Evolutionary conservation across 2,797 vertebrate genomes (phyloP).

Genomic region (Pachyuromys duprasi): DNA sequence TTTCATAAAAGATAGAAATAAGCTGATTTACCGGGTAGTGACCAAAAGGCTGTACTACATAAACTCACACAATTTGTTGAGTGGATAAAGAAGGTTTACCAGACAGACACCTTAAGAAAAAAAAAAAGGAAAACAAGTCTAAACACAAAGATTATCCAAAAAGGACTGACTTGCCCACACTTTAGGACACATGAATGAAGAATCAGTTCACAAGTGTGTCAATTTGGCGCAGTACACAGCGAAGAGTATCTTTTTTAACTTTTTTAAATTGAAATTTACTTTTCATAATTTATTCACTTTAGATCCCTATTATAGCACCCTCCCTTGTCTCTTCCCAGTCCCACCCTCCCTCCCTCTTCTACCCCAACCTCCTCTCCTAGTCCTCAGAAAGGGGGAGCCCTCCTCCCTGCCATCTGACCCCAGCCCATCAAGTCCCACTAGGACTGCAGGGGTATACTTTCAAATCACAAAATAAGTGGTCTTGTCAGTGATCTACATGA

Average conservation of each 20-base stretch:
- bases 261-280: too few species aligned
- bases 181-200: not conserved
- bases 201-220: constrained; percentile 3
- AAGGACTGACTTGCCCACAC: not conserved
- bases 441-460: too few species aligned
- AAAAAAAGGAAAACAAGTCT: not conserved
- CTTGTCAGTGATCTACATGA: not conserved
- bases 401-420: too few species aligned
- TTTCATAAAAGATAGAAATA: not conserved
- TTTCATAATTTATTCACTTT: too few species aligned
- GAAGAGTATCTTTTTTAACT: not conserved
- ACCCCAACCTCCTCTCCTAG: too few species aligned
- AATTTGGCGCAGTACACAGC: not conserved
- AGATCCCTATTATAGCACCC: too few species aligned
- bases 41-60: not conserved
- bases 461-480: not conserved
- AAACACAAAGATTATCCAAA: not conserved
- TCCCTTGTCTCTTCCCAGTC: too few species aligned
- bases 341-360: too few species aligned
- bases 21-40: not conserved
- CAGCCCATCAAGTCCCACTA: too few species aligned
- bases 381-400: too few species aligned
- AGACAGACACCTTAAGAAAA: not conserved
- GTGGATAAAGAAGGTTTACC: not conserved
- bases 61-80: not conserved